Conservation (phyloP, 92 coral and sea anemone species). For the Heliopora coerulea region DNA sequence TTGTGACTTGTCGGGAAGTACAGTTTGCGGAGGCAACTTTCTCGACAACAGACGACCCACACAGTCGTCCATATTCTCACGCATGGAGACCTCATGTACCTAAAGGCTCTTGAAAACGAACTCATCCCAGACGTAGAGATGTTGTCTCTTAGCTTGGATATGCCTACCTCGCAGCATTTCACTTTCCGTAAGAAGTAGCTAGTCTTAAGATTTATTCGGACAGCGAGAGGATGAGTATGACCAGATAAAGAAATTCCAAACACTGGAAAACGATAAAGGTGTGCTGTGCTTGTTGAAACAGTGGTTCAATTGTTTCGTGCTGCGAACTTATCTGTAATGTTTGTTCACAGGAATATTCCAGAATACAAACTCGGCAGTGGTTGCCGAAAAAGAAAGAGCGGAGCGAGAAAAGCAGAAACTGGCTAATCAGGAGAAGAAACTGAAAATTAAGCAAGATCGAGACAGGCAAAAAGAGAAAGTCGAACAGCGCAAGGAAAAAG, state of each 20-base stretch:
- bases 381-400: constrained; percentile 71
- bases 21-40: too few relatives aligned
- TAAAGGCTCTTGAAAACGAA: too few relatives aligned
- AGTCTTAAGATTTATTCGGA: constrained; percentile 42
- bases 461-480: constrained; percentile 89
- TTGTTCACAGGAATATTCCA: constrained; percentile 61
- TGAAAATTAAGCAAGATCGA: constrained; percentile 83
- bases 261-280: not conserved
- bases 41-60: too few relatives aligned
- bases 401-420: constrained; percentile 74
- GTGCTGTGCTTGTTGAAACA: not conserved
- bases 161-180: too few relatives aligned
- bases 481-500: constrained; percentile 88
- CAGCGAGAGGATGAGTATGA: constrained; percentile 61
- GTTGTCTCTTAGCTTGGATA: too few relatives aligned
- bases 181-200: too few relatives aligned
- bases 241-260: not conserved
- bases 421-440: constrained; percentile 77
- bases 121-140: too few relatives aligned
- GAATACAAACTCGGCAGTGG: constrained; percentile 73
- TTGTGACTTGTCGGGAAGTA: too few relatives aligned
- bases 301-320: too few relatives aligned
- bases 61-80: too few relatives aligned
- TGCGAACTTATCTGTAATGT: too few relatives aligned
- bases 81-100: too few relatives aligned